Base-by-base conservation (phyloP, 2,888 invertebrate species). In the Entomobrya multifasciata region DNA sequence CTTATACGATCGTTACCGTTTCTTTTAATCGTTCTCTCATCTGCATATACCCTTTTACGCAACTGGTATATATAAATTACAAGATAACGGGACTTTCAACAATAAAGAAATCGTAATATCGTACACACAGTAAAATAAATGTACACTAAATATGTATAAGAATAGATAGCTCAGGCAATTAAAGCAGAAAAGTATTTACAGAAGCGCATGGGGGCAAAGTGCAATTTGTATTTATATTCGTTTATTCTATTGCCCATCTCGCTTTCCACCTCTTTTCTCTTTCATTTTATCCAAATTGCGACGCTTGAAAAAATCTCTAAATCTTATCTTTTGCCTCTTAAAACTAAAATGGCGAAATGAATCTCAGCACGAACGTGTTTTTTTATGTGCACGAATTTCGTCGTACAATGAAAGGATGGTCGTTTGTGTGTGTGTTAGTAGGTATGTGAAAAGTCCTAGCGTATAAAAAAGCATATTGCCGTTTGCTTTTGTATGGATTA, bases 281-380 rank as follows among this genome's bases (percentile, higher is more conserved):
- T 41, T 52, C 70, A 72, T 17, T 30, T 72, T 1, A 4, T 44
- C 22, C 22, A 70, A 44, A 83, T 52, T 36, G 60, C 76, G 70
- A 77, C 65, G 17, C 41, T 70, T 36, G 65, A 52, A 70, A 52
- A 86, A 85, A 79, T 80, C 86, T 74, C 74, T 86, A 80, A 86
- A 86, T 86, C 86, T 86, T 86, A 86, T 86, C 80, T 79, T 62
- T 27, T 57, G 36, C 78, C 49, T 78, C 78, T 79, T 74, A 62
- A 78, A 36, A 65, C 20, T 20, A 67, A 80, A 86, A 86, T 55
- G 74, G 79, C 44, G 55, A 86, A 86, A 86, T 86, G 86, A 86
- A 86, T 86, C 86, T 79, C 74, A 74, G 79, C 86, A 86, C 86
- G 86, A 80, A 86, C 79, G 36, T 70, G 36, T 41, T 85, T 85